A percentile compares a stretch with the other conserved stretches of the same genome.
phyloP scores from a whole-genome alignment of 1,140 invertebrate genomes.

The Reticulitermes speratus region DNA sequence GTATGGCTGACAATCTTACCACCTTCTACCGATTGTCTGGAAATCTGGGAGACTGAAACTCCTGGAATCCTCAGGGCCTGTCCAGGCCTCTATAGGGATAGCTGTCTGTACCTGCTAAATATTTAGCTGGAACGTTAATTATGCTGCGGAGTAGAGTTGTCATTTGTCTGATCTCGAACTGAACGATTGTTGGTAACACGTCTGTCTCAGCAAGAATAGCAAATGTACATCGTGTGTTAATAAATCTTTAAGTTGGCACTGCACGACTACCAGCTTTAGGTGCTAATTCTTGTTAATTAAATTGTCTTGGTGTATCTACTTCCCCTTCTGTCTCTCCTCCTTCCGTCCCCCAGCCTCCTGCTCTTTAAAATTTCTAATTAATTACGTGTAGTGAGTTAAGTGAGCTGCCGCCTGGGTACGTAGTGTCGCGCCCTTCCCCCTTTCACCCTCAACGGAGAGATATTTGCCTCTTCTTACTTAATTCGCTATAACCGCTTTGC shows the following conservation, averaged over 20 bases:
- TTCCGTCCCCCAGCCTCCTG: not conserved
- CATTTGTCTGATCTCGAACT: not conserved
- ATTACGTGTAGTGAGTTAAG: constrained; percentile 2
- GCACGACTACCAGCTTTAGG: not conserved
- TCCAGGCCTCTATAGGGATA: too few species aligned
- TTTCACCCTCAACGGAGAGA: not conserved
- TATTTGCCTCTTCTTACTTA: not conserved
- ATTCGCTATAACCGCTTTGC: not conserved
- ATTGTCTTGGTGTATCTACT: not conserved
- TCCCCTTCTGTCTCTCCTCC: not conserved
- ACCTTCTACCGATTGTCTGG: too few species aligned
- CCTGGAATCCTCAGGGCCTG: too few species aligned
- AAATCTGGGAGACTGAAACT: too few species aligned
- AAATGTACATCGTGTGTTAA: not conserved
- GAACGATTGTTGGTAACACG: not conserved
- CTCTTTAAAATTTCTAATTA: constrained; percentile 13
- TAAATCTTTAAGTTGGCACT: not conserved
- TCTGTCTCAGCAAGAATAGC: not conserved
- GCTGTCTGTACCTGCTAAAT: not conserved
- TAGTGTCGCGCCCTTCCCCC: not conserved
- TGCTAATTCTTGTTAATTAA: constrained; percentile 17
- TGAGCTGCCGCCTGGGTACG: not conserved
- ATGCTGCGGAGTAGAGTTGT: not conserved
- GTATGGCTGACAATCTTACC: too few species aligned
- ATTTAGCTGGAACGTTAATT: not conserved